phyloP scores from a whole-genome alignment of 2,113 vertebrate genomes.

The Agelaius tricolor region DNA sequence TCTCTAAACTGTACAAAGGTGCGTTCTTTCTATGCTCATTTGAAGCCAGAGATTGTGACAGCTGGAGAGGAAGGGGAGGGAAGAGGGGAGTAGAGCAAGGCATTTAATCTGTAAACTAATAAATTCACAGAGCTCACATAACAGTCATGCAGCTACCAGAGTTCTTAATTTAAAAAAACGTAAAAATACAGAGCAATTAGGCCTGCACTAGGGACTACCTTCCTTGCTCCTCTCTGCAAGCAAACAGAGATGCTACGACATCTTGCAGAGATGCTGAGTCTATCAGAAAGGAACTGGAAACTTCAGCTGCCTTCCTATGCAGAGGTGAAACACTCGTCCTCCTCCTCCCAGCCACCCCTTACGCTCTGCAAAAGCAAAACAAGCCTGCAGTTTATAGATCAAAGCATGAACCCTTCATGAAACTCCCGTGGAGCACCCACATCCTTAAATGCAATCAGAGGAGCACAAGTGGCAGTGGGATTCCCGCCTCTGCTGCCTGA shows the following conservation, averaged over 20 bases:
- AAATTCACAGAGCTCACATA: neutral
- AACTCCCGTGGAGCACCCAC: neutral
- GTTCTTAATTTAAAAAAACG: neutral
- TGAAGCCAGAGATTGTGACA: neutral
- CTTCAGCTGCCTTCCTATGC: neutral
- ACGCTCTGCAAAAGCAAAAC: neutral
- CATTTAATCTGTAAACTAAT: neutral
- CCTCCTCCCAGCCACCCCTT: neutral
- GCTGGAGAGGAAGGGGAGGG: neutral
- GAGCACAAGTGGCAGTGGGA: neutral
- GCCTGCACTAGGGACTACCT: neutral
- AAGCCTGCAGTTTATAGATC: neutral
- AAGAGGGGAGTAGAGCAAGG: neutral
- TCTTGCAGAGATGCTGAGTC: neutral
- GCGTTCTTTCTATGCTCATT: neutral
- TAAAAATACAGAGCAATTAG: neutral
- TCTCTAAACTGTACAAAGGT: neutral
- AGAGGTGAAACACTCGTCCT: neutral
- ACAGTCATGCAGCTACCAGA: rapidly evolving
- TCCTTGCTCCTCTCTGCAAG: neutral
- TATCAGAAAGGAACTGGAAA: neutral
- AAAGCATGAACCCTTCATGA: neutral
- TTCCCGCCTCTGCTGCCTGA: neutral
- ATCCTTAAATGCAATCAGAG: neutral
- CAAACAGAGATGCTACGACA: neutral